Base-by-base conservation (phyloP, 2,797 vertebrate species). In the Craterocephalus amniculus region DNA sequence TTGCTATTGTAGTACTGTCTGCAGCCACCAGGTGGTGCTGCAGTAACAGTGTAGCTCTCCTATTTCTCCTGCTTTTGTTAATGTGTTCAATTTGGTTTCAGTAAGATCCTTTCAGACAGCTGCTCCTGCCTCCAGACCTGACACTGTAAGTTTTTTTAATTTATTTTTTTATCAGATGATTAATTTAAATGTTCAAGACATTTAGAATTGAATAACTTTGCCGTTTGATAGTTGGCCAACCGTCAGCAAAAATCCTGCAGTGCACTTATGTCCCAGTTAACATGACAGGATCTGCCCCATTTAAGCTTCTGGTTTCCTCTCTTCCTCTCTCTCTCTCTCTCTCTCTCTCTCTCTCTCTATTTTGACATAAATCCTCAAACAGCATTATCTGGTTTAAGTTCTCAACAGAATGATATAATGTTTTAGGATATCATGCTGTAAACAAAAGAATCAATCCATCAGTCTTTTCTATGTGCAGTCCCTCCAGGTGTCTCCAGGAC, bases 401-500 rank as follows among this genome's bases (percentile, higher is more conserved):
- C 1, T 9, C 2, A n/a, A n/a, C n/a, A n/a, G n/a, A n/a, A n/a
- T n/a, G n/a, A n/a, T n/a, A n/a, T n/a, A n/a, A n/a, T n/a, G n/a
- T 43, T 29, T 29, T 2, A 29, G 2, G 4, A 43, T 7, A 16
- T 43, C 38, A 40, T 16, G 13, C 43, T 45, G 43, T n/a, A n/a
- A 18, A 22, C 45, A 20, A 54, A 31, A 4, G 20, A 16, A 4
- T n/a, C 11, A 27, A 27, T 26, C 12, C 51, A 54, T 32, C 24
- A 45, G 32, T 43, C 6, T 20, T 3, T 14, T 35, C 4, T 2
- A 31, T n/a, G 2, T 29, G 43, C 24, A 73, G 71, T 70, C 68
- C 70, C 58, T 78, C 1, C 81, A 93, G 88, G 72, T 79, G 32
- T 83, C 76, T 66, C 79, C 74, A 1, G 86, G 83, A 20, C 80